A percentile compares a stretch with the other conserved stretches of the same genome.
phyloP scores from a whole-genome alignment of 53 echinoderm and acorn worm genomes.

The Henricia sp. region DNA sequence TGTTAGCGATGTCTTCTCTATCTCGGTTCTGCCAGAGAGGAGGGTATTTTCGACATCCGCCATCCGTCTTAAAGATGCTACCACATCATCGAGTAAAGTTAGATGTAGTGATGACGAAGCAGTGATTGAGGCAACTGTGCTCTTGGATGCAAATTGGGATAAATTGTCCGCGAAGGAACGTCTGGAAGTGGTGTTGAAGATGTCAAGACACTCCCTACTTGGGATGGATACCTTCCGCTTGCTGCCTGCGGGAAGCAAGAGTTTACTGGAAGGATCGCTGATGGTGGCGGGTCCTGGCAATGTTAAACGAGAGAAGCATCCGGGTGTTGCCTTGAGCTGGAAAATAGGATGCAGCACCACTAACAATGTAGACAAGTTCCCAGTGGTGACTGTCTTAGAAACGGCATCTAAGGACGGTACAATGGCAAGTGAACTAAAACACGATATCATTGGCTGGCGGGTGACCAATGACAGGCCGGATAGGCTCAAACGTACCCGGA shows the following conservation, averaged over 20 bases:
- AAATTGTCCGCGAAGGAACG: slow-evolving; percentile 75
- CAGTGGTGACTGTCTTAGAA: slow-evolving; percentile 93
- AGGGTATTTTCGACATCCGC: slow-evolving; percentile 13
- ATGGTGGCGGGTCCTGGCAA: slow-evolving; percentile 96
- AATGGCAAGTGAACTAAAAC: slow-evolving; percentile 86
- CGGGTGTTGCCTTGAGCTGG: slow-evolving; percentile 91
- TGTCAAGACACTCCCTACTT: slow-evolving; percentile 93
- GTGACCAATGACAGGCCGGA: slow-evolving; percentile 81
- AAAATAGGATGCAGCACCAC: slow-evolving; percentile 85
- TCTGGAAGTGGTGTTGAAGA: slow-evolving; percentile 77
- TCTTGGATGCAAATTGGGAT: slow-evolving; percentile 97
- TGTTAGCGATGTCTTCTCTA: slow-evolving; percentile 88
- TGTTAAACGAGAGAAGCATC: slow-evolving; percentile 63
- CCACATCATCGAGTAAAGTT: background rate
- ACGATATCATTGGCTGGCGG: slow-evolving; percentile 95
- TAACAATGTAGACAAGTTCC: slow-evolving; percentile 78
- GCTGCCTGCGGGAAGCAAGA: slow-evolving; percentile 84
- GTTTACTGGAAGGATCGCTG: slow-evolving; percentile 66
- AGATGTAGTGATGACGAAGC: slow-evolving; percentile 57
- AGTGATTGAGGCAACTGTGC: slow-evolving; percentile 83
- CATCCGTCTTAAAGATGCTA: slow-evolving; percentile 34
- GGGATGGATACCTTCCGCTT: slow-evolving; percentile 80
- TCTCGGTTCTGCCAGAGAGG: slow-evolving; percentile 65
- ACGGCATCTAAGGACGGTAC: slow-evolving; percentile 88
- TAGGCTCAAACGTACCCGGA: slow-evolving; percentile 67